Evolutionary conservation across 2,113 vertebrate genomes (phyloP).

Genomic region (Microtus richardsoni): DNA sequence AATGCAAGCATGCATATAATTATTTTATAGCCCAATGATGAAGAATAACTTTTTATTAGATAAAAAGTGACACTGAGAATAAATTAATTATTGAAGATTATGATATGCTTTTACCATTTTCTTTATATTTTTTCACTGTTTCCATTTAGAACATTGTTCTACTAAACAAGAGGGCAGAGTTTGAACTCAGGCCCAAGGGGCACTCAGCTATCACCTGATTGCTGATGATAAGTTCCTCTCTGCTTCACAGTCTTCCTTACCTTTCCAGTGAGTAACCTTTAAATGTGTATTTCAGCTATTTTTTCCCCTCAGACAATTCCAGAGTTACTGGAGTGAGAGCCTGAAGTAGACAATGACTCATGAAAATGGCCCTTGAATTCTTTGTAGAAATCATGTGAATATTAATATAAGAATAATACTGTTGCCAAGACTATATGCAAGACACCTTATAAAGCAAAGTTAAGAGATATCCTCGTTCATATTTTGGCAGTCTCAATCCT

Average conservation of each 20-base stretch:
- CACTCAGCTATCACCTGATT: not conserved
- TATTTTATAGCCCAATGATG: not conserved
- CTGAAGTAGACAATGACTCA: not conserved
- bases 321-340: not conserved
- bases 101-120: not conserved
- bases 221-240: not conserved
- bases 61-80: not conserved
- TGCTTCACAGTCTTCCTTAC: not conserved
- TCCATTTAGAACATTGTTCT: constrained; percentile 12
- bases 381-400: not conserved
- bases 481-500: not conserved
- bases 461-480: constrained; percentile 20
- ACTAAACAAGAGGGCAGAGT: not conserved
- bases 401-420: constrained; percentile 29
- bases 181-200: not conserved
- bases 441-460: not conserved
- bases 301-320: not conserved
- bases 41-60: not conserved
- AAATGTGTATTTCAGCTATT: not conserved
- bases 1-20: not conserved
- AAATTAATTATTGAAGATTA: not conserved
- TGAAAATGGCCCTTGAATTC: not conserved
- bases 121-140: not conserved
- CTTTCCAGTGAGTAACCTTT: not conserved
- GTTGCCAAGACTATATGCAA: not conserved